Evolutionary conservation across 64 coral and sea anemone genomes (phyloP).

Genomic region (Montipora sp.): DNA sequence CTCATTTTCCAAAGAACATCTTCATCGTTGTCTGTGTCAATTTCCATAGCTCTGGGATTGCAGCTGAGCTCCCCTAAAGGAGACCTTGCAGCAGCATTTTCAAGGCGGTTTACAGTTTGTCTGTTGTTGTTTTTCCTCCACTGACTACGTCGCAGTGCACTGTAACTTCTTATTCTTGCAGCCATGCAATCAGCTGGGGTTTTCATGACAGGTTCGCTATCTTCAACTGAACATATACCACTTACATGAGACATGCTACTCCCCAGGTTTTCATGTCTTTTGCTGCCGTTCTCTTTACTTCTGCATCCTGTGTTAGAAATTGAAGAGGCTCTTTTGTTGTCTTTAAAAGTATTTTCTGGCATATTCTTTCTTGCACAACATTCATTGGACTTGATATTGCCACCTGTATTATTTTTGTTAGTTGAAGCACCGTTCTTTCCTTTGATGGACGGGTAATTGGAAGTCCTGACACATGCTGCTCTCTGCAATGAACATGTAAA

Average conservation of each 20-base stretch:
- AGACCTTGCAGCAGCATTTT: not conserved
- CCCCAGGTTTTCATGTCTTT: not conserved
- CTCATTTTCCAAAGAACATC: slow-evolving; percentile 47
- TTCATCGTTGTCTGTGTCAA: slow-evolving; percentile 1
- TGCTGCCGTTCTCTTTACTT: not conserved
- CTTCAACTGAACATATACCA: not conserved
- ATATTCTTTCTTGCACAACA: not conserved
- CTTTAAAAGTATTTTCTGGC: not conserved
- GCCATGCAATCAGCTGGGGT: slow-evolving; percentile 30
- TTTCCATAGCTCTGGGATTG: not conserved
- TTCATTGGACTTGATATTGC: not conserved
- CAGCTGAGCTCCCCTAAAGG: not conserved
- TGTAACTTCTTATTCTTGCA: slow-evolving; percentile 60
- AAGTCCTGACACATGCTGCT: not conserved
- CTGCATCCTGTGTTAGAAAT: not conserved
- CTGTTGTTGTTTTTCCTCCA: slow-evolving; percentile 3
- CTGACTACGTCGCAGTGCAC: slow-evolving; percentile 42
- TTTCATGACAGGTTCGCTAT: not conserved
- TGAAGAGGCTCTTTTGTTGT: not conserved
- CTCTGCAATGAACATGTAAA: not conserved
- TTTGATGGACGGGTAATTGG: not conserved
- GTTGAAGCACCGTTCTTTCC: not conserved
- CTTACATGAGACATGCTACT: not conserved
- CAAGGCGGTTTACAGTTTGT: not conserved
- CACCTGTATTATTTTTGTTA: not conserved